These are phyloP conservation scores for Apis dorsata DNA, from an alignment of 1,140 invertebrate species.

Conservation along the genomic window DNA sequence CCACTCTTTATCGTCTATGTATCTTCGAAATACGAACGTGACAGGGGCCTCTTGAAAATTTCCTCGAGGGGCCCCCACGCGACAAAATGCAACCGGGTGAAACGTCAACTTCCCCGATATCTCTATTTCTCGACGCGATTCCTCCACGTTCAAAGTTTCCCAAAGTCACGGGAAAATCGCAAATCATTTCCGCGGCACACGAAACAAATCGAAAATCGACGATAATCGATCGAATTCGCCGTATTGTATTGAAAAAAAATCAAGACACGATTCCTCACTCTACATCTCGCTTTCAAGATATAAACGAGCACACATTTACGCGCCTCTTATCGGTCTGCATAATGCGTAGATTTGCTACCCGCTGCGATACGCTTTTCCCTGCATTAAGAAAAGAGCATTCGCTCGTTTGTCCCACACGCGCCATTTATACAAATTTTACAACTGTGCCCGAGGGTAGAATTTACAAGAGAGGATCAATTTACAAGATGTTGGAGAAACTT, in stretches of 20 bases:
- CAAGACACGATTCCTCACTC: constrained; percentile 11
- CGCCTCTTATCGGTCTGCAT: constrained; percentile 40
- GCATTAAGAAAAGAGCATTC: constrained; percentile 63
- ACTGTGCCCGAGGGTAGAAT: no score
- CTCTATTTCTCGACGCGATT: background rate
- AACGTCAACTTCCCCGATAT: background rate
- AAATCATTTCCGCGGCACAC: background rate
- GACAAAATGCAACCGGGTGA: background rate
- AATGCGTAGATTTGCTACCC: constrained; percentile 61
- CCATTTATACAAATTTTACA: constrained; percentile 46
- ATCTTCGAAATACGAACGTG: constrained; percentile 57
- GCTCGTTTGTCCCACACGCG: constrained; percentile 36
- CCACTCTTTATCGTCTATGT: constrained; percentile 59
- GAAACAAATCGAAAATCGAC: background rate
- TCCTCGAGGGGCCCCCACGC: constrained; percentile 41
- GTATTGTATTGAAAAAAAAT: constrained; percentile 25
- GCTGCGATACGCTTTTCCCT: constrained; percentile 55
- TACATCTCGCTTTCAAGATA: constrained; percentile 1
- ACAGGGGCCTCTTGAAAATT: constrained; percentile 50
- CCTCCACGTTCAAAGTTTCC: no score
- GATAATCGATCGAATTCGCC: background rate
- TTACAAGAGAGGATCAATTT: background rate
- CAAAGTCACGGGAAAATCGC: background rate
- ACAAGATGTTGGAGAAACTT: background rate
- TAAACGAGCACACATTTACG: constrained; percentile 9